Base-by-base conservation (phyloP, 2,888 invertebrate genomes). In the Nebria salina region DNA sequence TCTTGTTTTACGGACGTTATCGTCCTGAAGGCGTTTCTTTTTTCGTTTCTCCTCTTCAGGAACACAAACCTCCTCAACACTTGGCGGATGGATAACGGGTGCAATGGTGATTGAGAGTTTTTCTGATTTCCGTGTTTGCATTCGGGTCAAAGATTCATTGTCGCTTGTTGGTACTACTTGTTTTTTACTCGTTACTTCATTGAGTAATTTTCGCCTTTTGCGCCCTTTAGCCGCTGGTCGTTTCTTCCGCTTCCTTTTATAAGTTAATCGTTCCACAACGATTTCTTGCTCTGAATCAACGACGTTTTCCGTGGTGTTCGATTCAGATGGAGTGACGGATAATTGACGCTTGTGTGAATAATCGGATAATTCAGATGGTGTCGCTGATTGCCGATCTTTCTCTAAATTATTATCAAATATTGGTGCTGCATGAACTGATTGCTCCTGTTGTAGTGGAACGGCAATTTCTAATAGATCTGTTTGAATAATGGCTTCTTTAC, bases 251-350 rank as follows among this genome's bases (percentile, higher is more conserved):
- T 54, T 54, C 7, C 54, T 8, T 13, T 54, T 54, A 7, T 54
- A 20, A 20, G 54, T 54, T 54, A 54, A 54, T 11, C 3, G 11
- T 13, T 54, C 7, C 3, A 54, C 8, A 73, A 11, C 42, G 3
- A 41, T 43, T 43, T 79, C 76, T 26, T 25, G 15, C 11, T n/a
- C 41, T 42, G 41, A 41, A 42, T 34, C 73, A 43, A 13, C 70
- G 20, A 34, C 15, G 25, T 70, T 25, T 66, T 66, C 66, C n/a
- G 66, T 66, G 15, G n/a, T 26, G 26, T 34, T 73, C 11, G 73
- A 73, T 11, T 73, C 73, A 43, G 73, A 73, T 2, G 73, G 73
- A 34, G 73, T 73, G 41, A 73, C 41, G 11, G 73, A 73, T n/a
- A 73, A 15, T 13, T 25, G 42, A n/a, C 73, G 73, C 20, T 73